Conservation (phyloP, 2,797 vertebrate species). For the Artibeus lituratus region DNA sequence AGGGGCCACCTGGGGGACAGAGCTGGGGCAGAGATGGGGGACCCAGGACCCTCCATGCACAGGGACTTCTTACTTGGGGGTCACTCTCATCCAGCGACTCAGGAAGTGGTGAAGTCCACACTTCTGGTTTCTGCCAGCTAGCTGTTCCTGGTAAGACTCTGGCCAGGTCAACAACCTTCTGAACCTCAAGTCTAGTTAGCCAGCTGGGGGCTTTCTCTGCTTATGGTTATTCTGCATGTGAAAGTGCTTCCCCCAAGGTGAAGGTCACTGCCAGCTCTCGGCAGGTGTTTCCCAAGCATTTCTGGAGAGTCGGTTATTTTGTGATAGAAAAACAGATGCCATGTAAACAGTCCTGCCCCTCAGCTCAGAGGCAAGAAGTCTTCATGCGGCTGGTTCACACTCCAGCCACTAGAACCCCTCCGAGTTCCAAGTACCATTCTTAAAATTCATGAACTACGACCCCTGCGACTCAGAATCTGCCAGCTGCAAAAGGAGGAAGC, state of each 20-base stretch:
- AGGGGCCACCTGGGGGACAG: neutral
- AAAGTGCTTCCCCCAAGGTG: fast-evolving
- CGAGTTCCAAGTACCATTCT: neutral
- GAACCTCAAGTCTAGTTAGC: neutral
- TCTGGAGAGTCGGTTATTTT: neutral
- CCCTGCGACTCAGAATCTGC: neutral
- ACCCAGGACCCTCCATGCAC: neutral
- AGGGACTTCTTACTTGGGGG: neutral
- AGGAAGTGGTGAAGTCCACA: too few relatives aligned
- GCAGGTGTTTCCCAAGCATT: neutral
- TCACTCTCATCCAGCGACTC: fast-evolving
- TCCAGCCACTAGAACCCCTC: neutral
- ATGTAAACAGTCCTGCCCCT: neutral
- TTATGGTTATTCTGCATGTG: fast-evolving
- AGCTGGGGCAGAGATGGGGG: neutral
- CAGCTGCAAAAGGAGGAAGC: neutral
- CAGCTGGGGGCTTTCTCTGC: neutral
- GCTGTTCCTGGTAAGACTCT: neutral
- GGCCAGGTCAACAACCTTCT: neutral
- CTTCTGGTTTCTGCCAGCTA: neutral
- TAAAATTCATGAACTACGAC: neutral
- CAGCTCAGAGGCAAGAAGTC: too few relatives aligned
- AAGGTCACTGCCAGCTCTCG: neutral
- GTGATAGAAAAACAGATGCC: neutral
- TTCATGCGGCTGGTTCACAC: fast-evolving